These are phyloP conservation scores for Chrysolina americana DNA, from an alignment of 2,888 invertebrate genomes.

Conservation along the genomic window DNA sequence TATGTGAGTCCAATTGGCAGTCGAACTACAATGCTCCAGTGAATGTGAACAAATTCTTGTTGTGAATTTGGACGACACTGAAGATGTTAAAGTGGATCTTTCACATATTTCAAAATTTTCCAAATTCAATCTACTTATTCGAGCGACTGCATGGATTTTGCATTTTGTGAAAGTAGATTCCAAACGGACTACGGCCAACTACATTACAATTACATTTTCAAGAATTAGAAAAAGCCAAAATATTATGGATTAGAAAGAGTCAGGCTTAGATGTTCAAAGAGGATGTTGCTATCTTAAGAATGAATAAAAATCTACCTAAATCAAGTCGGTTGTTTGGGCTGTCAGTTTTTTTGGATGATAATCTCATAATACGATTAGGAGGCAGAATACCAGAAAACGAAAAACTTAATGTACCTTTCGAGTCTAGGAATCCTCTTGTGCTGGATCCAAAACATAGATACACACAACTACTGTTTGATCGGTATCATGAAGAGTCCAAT, in stretches of 20 bases:
- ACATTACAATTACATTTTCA: background rate
- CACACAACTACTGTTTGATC: background rate
- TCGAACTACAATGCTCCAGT: too few relatives aligned
- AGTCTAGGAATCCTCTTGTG: background rate
- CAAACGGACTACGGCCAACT: background rate
- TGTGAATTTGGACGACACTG: too few relatives aligned
- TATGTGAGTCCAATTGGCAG: too few relatives aligned
- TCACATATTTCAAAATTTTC: too few relatives aligned
- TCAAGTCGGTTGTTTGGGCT: background rate
- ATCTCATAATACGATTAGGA: background rate
- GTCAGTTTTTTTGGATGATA: background rate
- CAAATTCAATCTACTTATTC: too few relatives aligned
- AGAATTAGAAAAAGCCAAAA: background rate
- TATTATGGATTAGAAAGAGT: background rate
- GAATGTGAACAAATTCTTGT: too few relatives aligned
- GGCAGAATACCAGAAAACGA: background rate
- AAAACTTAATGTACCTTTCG: background rate
- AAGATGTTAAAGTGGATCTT: too few relatives aligned
- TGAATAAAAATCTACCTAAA: background rate
- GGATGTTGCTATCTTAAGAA: background rate
- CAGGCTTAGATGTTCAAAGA: background rate
- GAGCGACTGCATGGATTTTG: too few relatives aligned
- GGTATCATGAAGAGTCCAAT: background rate
- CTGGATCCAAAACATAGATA: background rate
- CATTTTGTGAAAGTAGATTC: background rate